Conservation (phyloP, 2,888 invertebrate species). For the Heliothis peltigera region DNA sequence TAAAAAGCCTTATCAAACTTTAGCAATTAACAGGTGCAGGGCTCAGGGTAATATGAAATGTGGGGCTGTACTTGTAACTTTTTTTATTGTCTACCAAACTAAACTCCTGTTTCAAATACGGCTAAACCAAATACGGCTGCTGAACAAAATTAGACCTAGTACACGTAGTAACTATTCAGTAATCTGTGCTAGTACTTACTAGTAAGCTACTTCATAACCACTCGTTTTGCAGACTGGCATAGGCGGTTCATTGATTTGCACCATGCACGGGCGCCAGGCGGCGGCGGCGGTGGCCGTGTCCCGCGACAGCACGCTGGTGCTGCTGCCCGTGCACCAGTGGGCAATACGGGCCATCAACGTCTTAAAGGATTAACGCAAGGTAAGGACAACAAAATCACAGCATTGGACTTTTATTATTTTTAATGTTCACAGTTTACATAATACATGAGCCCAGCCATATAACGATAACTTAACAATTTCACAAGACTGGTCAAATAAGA, state of each 20-base stretch:
- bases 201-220: neutral
- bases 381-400: slow-evolving; percentile 29
- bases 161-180: no score
- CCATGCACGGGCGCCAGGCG: slow-evolving; percentile 64
- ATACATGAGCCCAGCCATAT: slow-evolving; percentile 64
- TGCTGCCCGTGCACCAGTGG: slow-evolving; percentile 77
- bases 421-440: slow-evolving; percentile 62
- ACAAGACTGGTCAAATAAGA: slow-evolving; percentile 66
- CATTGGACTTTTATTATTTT: slow-evolving; percentile 54
- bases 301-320: slow-evolving; percentile 73
- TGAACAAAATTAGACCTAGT: no score
- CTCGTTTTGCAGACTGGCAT: slow-evolving; percentile 75
- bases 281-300: slow-evolving; percentile 79
- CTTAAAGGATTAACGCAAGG: slow-evolving; percentile 45
- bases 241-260: slow-evolving; percentile 81
- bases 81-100: no score
- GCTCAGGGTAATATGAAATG: no score
- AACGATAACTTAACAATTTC: slow-evolving; percentile 62
- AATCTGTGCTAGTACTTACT: no score
- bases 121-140: no score
- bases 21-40: no score
- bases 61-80: no score
- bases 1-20: no score
- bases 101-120: no score
- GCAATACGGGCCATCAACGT: slow-evolving; percentile 60